Conservation (phyloP, 2,888 invertebrate genomes). For the Lasius fuliginosus region DNA sequence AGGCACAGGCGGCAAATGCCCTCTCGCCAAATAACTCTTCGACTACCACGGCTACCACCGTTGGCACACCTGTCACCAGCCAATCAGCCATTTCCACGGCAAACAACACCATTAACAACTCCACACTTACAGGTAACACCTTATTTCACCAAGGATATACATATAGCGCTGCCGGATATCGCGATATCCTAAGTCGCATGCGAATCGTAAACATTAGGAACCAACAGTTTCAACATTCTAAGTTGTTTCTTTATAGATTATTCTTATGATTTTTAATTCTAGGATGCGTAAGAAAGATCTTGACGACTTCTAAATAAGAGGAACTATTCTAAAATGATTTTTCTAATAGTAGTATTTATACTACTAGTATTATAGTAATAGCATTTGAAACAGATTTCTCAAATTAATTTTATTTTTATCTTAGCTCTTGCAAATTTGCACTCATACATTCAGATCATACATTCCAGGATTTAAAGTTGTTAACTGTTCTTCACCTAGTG, state of each 20-base stretch:
- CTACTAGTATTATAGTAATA: background rate
- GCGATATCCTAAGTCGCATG: background rate
- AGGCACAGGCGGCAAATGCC: slow-evolving; percentile 84
- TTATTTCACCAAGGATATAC: slow-evolving; percentile 70
- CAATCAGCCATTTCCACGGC: slow-evolving; percentile 85
- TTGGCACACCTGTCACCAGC: slow-evolving; percentile 84
- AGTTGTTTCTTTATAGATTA: background rate
- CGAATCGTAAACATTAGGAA: background rate
- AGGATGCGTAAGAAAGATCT: background rate
- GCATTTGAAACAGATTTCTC: background rate
- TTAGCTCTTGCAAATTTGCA: background rate
- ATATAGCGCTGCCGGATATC: background rate
- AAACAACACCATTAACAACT: slow-evolving; percentile 86
- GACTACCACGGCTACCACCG: slow-evolving; percentile 83
- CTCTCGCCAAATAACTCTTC: slow-evolving; percentile 85
- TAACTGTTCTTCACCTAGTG: background rate
- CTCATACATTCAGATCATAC: too few species aligned
- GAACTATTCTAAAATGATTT: background rate
- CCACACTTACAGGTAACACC: slow-evolving; percentile 86
- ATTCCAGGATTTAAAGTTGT: slow-evolving; percentile 1
- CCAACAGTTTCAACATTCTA: background rate
- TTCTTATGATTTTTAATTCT: background rate
- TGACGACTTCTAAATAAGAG: background rate
- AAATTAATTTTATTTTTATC: background rate
- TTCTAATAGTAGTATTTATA: background rate